Percentiles rank a stretch among this genome's conserved stretches.
phyloP scores from a whole-genome alignment of 2,797 vertebrate genomes.

The Myiothlypis chrysogaster region DNA sequence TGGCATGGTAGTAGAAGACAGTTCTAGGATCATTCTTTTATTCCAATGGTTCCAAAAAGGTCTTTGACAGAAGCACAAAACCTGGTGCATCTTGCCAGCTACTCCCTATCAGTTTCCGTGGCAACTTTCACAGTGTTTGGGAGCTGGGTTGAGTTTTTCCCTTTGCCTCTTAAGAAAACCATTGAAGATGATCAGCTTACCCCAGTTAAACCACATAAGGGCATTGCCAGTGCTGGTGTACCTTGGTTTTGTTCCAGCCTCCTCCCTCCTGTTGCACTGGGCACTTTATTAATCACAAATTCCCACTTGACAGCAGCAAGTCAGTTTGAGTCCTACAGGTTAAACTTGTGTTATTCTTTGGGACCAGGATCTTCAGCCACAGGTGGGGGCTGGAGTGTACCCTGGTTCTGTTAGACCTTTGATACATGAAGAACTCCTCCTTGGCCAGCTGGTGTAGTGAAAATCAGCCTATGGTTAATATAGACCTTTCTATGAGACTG shows the following conservation, averaged over 20 bases:
- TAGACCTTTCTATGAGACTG: not conserved
- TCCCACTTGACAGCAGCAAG: not conserved
- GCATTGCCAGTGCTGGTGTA: not conserved
- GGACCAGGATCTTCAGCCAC: not conserved
- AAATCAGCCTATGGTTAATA: not conserved
- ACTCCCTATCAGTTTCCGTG: not conserved
- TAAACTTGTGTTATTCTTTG: not conserved
- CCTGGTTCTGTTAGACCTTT: not conserved
- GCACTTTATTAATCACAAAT: not conserved
- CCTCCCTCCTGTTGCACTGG: not conserved
- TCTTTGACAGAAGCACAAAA: not conserved
- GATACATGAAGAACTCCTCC: not conserved
- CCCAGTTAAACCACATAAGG: not conserved
- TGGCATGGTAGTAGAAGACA: not conserved
- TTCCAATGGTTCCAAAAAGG: not conserved
- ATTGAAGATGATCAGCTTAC: not conserved
- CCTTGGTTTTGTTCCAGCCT: not conserved
- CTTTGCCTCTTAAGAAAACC: not conserved
- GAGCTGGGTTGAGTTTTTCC: not conserved
- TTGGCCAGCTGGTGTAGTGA: not conserved
- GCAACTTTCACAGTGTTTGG: not conserved
- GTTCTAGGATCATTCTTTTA: not conserved
- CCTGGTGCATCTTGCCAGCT: not conserved
- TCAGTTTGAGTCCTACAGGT: not conserved
- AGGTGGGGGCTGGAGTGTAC: not conserved